Percentiles rank a stretch among this genome's conserved stretches.
Conservation (phyloP, 2,797 vertebrate species). For the Gallinago nigripennis region DNA sequence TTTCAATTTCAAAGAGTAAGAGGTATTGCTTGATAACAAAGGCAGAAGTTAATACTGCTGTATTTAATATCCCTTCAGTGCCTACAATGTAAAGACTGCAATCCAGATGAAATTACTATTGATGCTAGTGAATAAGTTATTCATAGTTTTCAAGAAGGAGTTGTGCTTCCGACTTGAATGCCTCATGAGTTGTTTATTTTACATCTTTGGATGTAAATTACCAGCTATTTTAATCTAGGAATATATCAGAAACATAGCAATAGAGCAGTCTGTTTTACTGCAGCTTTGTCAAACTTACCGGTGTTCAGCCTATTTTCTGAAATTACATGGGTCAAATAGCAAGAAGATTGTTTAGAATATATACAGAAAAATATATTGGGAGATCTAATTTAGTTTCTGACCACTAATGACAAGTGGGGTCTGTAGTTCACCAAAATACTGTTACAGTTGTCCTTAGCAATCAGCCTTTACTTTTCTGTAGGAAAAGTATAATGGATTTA, state of each 20-base stretch:
- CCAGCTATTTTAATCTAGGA: conserved; percentile 64
- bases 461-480: conserved; percentile 50
- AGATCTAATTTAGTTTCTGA: conserved; percentile 66
- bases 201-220: conserved; percentile 66
- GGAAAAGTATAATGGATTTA: conserved; percentile 27
- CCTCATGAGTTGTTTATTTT: conserved; percentile 65
- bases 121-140: conserved; percentile 61
- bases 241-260: conserved; percentile 43
- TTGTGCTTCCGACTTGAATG: conserved; percentile 38
- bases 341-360: conserved; percentile 70
- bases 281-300: conserved; percentile 30
- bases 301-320: conserved; percentile 56
- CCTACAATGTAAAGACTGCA: conserved; percentile 35
- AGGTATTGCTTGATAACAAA: conserved; percentile 57
- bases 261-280: conserved; percentile 19
- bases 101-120: conserved; percentile 65
- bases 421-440: conserved; percentile 47
- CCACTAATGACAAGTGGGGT: conserved; percentile 56
- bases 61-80: conserved; percentile 53
- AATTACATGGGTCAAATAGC: conserved; percentile 69
- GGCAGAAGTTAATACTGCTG: conserved; percentile 57
- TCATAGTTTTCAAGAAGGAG: conserved; percentile 58
- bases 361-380: conserved; percentile 29
- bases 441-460: conserved; percentile 51
- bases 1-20: conserved; percentile 47